Evolutionary conservation across 2,888 invertebrate genomes (phyloP).

Genomic region (Steinernema carpocapsae): DNA sequence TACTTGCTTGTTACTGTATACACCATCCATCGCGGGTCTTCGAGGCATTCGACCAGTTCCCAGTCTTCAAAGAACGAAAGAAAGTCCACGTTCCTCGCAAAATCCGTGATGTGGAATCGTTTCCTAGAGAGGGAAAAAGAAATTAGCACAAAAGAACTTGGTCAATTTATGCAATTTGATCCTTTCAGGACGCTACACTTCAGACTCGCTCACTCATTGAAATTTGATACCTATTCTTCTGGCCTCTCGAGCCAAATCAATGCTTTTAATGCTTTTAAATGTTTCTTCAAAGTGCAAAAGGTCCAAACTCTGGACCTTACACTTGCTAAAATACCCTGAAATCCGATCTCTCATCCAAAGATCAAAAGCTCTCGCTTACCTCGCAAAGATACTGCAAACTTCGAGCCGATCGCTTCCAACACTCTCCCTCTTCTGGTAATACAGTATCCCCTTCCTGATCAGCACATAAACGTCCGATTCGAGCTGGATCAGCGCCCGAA

Average conservation of each 20-base stretch:
- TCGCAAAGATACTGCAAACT: conserved; percentile 7
- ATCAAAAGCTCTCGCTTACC: background rate
- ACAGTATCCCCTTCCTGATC: background rate
- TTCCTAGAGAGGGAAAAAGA: conserved; percentile 3
- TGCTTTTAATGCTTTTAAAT: no score
- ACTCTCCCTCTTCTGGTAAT: background rate
- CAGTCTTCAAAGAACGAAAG: conserved; percentile 29
- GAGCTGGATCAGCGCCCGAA: conserved; percentile 33
- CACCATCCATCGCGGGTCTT: conserved; percentile 35
- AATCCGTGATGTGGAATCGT: conserved; percentile 27
- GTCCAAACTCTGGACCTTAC: no score
- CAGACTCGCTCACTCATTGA: no score
- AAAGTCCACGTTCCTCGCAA: conserved; percentile 33
- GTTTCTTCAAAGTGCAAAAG: no score
- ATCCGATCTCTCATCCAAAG: no score
- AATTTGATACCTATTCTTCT: no score
- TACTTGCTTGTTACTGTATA: conserved; percentile 23
- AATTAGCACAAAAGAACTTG: conserved; percentile 22
- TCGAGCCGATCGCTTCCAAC: conserved; percentile 3
- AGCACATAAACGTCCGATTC: conserved; percentile 35
- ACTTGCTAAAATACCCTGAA: no score
- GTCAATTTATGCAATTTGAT: no score
- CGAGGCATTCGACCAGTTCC: conserved; percentile 16
- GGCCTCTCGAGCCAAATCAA: no score
- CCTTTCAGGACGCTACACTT: no score